These are phyloP conservation scores for Cassiopea xamachana DNA, from an alignment of 30 jellyfish, hydroid and myxozoan species.

Conservation along the genomic window DNA sequence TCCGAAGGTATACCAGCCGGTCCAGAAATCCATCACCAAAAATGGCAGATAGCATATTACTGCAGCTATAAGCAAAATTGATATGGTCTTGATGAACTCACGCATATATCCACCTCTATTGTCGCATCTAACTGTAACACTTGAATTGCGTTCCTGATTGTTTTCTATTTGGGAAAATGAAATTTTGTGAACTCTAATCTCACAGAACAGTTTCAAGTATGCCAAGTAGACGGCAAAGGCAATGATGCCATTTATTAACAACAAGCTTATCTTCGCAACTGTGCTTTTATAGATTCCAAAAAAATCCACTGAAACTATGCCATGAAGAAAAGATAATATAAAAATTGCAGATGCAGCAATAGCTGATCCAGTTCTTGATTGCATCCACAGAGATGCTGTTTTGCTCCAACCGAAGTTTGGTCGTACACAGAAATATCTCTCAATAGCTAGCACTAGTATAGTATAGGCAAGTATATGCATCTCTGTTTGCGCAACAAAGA, in stretches of 20 bases:
- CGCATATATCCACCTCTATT: constrained; percentile 15
- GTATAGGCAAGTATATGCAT: constrained; percentile 34
- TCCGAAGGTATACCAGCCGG: constrained; percentile 61
- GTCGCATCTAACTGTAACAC: background rate
- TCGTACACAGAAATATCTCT: constrained; percentile 37
- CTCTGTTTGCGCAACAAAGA: constrained; percentile 8
- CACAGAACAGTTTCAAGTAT: constrained; percentile 37
- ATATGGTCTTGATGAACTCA: constrained; percentile 30
- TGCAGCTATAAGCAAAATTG: constrained; percentile 35
- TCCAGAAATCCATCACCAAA: constrained; percentile 41
- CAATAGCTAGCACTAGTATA: constrained; percentile 35
- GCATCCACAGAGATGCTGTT: constrained; percentile 8
- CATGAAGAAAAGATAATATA: constrained; percentile 45
- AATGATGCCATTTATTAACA: constrained; percentile 7
- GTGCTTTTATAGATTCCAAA: background rate
- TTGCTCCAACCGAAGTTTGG: constrained; percentile 9
- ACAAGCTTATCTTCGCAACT: constrained; percentile 22
- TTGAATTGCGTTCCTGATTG: background rate
- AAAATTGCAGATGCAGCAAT: background rate
- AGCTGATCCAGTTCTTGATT: constrained; percentile 26
- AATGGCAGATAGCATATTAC: constrained; percentile 44
- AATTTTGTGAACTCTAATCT: constrained; percentile 14
- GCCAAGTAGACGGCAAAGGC: constrained; percentile 36
- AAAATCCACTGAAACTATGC: constrained; percentile 50
- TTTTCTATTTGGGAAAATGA: background rate